phyloP scores from a whole-genome alignment of 2,888 invertebrate genomes.

The Dasypolia templi region DNA sequence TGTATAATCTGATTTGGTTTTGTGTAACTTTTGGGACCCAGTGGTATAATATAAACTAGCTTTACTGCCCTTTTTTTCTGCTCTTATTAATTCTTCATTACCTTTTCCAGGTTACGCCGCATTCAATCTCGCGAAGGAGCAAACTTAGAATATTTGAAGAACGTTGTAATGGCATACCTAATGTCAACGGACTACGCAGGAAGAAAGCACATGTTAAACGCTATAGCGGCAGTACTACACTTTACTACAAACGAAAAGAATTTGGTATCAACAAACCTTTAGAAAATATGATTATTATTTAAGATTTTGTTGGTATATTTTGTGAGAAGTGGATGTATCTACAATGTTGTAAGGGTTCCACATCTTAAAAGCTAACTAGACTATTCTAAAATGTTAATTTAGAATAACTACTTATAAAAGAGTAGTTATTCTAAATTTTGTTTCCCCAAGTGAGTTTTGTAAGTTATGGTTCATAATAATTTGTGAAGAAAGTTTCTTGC shows the following conservation, averaged over 20 bases:
- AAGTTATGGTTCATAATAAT: not conserved
- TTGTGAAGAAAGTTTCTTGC: not conserved
- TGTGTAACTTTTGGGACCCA: not conserved
- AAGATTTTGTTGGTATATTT: not conserved
- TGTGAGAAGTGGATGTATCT: constrained; percentile 11
- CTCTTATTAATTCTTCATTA: not conserved
- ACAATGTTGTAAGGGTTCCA: not conserved
- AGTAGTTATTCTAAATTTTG: not conserved
- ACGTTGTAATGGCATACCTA: constrained; percentile 96
- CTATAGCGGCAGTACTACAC: constrained; percentile 95
- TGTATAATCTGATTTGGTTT: not conserved
- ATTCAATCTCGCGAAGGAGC: constrained; percentile 95
- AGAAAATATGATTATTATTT: not conserved
- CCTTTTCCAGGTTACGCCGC: constrained; percentile 90
- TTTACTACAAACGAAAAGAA: constrained; percentile 94
- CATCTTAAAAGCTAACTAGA: not conserved
- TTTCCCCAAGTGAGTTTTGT: not conserved
- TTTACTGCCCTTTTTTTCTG: not conserved
- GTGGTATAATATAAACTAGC: no score
- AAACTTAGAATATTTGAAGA: constrained; percentile 97
- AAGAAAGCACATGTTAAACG: constrained; percentile 96
- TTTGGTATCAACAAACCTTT: constrained; percentile 75
- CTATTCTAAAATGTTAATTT: constrained; percentile 6
- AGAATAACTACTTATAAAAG: no score
- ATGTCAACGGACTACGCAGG: constrained; percentile 92